These are phyloP conservation scores for Botia almorhae DNA, from an alignment of 2,797 vertebrate genomes.

Conservation along the genomic window DNA sequence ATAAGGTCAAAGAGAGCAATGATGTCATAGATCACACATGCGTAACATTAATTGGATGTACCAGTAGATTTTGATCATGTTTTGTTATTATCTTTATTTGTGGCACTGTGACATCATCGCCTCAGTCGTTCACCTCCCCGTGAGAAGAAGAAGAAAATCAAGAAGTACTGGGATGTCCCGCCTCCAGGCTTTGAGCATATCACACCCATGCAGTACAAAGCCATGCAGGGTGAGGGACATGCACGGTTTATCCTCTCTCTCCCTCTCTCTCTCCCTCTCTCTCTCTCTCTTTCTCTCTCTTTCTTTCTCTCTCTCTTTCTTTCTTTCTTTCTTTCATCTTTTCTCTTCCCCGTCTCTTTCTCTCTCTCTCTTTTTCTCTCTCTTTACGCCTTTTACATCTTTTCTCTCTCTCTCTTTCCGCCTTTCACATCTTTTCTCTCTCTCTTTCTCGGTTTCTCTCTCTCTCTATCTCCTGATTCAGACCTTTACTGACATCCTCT, in stretches of 20 bases:
- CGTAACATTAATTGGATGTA: background rate
- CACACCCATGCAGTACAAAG: constrained; percentile 87
- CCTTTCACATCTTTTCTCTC: too few relatives aligned
- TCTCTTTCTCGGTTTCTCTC: background rate
- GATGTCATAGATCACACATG: background rate
- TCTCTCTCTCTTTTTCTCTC: too few relatives aligned
- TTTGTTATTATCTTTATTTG: background rate
- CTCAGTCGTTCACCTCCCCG: constrained; percentile 87
- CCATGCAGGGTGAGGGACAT: constrained; percentile 79
- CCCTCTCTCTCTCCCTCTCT: background rate
- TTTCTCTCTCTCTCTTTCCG: too few relatives aligned
- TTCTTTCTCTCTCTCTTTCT: too few relatives aligned
- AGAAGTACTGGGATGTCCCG: constrained; percentile 89
- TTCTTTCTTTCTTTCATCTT: too few relatives aligned
- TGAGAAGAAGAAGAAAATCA: constrained; percentile 94
- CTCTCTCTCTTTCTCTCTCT: background rate
- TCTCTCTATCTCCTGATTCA: background rate
- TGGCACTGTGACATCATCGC: background rate
- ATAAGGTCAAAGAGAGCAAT: background rate
- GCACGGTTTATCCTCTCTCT: background rate
- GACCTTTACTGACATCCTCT: background rate
- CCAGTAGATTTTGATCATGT: background rate
- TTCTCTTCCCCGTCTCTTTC: too few relatives aligned
- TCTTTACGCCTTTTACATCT: too few relatives aligned
- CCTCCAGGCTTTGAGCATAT: constrained; percentile 86